Evolutionary conservation across 2,113 vertebrate genomes (phyloP), one percentile per base, ranked within the genome.

Genomic region (Epinephelus fuscoguttatus): DNA sequence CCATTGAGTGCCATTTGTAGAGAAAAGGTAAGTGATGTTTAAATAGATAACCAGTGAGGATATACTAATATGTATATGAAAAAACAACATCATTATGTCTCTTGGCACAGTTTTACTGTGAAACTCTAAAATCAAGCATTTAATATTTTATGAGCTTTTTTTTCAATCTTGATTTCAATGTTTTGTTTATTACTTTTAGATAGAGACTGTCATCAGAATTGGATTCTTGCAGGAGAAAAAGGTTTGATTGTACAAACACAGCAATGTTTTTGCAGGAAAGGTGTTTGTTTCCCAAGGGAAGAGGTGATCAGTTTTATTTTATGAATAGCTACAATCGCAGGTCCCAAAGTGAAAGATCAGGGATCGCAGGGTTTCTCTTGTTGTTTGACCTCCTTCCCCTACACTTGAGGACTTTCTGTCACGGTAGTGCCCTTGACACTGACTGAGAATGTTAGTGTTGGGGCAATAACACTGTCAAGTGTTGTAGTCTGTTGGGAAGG

Each of bases 381-480:
- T 69, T 45, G 42, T 64, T 6, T 66, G 10, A 64, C 30, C 64
- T 81, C 21, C 21, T 73, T 57, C n/a, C 50, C 27, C 27, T 55
- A 49, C 14, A 75, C 64, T 61, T 70, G 23, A 79, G 47, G 40
- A 75, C 42, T 50, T 67, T 87, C 49, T 79, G 23, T 77, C 47
- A 63, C 40, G 55, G 30, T 40, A 18, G 19, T 81, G 27, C 60
- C 75, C 56, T 79, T 72, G 71, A 83, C 80, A 71, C 55, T 18
- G 45, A 78, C 61, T 64, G 63, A 53, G 42, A 78, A 82, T 37
- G 47, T 80, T 81, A 73, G 23, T 72, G 50, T 79, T 77, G 37
- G 30, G 56, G 47, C 27, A 27, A 30, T 71, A 60, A 82, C 57
- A 6, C 30, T 80, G 33, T 83, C 72, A 85, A 73, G 74, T 82